A percentile compares a stretch with the other conserved stretches of the same genome.
Evolutionary conservation across 2,113 vertebrate species (phyloP).

Genomic region (Notiomystis cincta): DNA sequence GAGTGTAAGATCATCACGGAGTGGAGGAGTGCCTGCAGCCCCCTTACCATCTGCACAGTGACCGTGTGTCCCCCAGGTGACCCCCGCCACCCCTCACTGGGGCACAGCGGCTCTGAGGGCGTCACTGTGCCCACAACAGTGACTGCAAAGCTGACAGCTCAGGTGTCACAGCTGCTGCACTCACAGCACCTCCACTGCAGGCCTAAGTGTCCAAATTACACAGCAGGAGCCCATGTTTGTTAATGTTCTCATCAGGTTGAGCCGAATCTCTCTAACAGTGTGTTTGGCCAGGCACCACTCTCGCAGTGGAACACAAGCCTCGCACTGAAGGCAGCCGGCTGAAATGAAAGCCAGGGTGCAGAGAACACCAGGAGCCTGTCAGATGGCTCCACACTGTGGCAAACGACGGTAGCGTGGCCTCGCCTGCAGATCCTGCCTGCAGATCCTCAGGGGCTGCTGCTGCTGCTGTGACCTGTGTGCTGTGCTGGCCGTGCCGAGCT

Average conservation of each 20-base stretch:
- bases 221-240: neutral
- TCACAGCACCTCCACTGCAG: neutral
- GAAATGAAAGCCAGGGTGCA: too few relatives aligned
- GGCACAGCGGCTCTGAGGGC: accelerated
- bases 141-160: neutral
- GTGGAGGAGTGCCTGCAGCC: neutral
- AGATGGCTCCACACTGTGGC: neutral
- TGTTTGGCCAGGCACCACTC: neutral
- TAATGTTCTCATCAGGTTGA: neutral
- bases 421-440: neutral
- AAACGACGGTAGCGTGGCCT: neutral
- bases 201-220: neutral
- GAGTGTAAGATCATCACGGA: neutral
- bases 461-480: neutral
- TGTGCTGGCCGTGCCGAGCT: neutral
- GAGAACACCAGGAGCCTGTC: neutral
- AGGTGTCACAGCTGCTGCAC: neutral
- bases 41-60: neutral
- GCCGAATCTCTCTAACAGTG: neutral
- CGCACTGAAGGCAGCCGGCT: neutral
- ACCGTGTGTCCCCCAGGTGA: neutral
- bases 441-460: neutral
- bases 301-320: neutral
- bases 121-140: neutral
- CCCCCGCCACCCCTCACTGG: neutral